A percentile compares a stretch with the other conserved stretches of the same genome.
These are phyloP conservation scores for Trichechus manatus DNA, from an alignment of 2,113 vertebrate species.

Conservation along the genomic window DNA sequence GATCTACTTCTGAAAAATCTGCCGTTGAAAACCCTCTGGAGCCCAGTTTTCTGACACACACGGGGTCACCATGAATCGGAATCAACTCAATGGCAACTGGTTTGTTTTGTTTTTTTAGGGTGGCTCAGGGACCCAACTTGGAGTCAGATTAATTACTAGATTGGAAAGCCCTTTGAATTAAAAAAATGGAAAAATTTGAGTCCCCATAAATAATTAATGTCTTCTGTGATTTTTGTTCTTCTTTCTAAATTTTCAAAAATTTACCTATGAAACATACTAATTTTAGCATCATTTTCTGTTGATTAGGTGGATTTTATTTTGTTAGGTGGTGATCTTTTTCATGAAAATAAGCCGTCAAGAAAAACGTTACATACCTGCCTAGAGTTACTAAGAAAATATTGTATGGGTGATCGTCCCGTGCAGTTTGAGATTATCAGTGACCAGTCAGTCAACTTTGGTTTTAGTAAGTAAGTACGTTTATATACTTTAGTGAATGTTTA, in stretches of 20 bases:
- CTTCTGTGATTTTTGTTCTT: not conserved
- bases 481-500: not conserved
- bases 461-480: constrained; percentile 93
- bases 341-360: constrained; percentile 98
- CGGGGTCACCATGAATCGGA: not conserved
- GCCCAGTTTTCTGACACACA: not conserved
- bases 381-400: constrained; percentile 93
- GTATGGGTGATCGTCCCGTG: constrained; percentile 97
- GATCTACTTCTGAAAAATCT: not conserved
- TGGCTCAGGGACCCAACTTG: not conserved
- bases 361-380: constrained; percentile 94
- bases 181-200: constrained; percentile 41
- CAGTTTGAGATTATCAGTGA: constrained; percentile 97
- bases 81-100: not conserved
- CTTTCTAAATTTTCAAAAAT: not conserved
- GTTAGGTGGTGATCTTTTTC: constrained; percentile 98
- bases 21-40: not conserved
- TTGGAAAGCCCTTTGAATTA: not conserved
- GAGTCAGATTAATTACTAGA: constrained; percentile 4
- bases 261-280: constrained; percentile 57
- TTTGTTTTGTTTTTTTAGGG: not conserved
- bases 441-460: constrained; percentile 96
- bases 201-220: not conserved
- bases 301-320: constrained; percentile 97
- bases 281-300: constrained; percentile 83